Evolutionary conservation across 2,888 invertebrate genomes (phyloP).

Genomic region (Erebia ligea): DNA sequence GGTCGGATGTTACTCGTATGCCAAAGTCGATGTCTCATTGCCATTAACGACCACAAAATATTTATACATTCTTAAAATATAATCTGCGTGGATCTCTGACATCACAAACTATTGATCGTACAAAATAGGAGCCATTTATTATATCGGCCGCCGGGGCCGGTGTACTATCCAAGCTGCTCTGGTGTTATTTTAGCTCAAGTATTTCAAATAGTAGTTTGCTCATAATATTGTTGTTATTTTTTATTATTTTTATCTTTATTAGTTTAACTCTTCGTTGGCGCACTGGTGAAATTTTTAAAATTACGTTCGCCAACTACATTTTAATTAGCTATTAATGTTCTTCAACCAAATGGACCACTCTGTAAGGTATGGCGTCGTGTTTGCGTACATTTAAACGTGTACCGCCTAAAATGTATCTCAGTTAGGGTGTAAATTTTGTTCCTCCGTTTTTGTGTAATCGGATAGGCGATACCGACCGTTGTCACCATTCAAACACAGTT

Average conservation of each 20-base stretch:
- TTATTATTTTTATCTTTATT: conserved; percentile 58
- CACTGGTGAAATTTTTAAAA: conserved; percentile 67
- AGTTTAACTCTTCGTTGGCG: conserved; percentile 58
- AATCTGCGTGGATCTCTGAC: conserved; percentile 69
- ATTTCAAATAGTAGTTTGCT: conserved; percentile 77
- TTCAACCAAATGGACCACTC: conserved; percentile 55
- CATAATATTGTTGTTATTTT: conserved; percentile 74
- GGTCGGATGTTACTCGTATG: conserved; percentile 53
- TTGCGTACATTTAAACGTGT: conserved; percentile 35
- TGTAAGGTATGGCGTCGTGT: conserved; percentile 56
- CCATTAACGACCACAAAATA: conserved; percentile 68
- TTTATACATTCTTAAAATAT: conserved; percentile 54
- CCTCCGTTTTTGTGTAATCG: conserved; percentile 16
- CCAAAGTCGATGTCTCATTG: conserved; percentile 79
- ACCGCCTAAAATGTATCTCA: conserved; percentile 36
- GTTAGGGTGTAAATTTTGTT: conserved; percentile 28
- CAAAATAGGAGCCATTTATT: conserved; percentile 76
- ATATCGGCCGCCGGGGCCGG: conserved; percentile 60
- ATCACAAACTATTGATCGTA: conserved; percentile 79
- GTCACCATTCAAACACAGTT: conserved; percentile 29
- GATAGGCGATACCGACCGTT: conserved; percentile 26
- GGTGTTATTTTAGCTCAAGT: conserved; percentile 80
- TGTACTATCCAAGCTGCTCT: conserved; percentile 78
- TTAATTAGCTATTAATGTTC: conserved; percentile 64
- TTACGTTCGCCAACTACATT: conserved; percentile 69